Percentiles rank a stretch among this genome's conserved stretches.
Evolutionary conservation across 2,113 vertebrate species (phyloP).

Genomic region (Dicaeum eximium): DNA sequence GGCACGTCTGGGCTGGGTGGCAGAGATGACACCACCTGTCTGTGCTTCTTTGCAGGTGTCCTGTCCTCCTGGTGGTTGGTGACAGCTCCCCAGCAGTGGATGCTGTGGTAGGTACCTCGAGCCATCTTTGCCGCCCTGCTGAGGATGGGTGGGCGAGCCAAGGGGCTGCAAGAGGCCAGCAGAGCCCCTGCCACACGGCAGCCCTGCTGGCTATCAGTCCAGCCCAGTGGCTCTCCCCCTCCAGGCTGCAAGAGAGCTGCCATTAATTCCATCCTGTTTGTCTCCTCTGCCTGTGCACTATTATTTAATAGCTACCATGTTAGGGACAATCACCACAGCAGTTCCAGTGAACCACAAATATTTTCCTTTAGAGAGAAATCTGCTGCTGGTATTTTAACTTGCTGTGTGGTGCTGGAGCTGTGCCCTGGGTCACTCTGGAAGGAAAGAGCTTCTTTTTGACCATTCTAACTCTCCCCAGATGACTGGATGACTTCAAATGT

Average conservation of each 20-base stretch:
- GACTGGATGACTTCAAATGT: constrained; percentile 44
- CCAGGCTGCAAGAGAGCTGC: not conserved
- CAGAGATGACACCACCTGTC: not conserved
- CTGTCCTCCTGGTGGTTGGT: constrained; percentile 85
- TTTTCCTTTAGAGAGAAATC: constrained; percentile 34
- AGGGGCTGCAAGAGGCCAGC: not conserved
- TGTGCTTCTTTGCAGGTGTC: constrained; percentile 75
- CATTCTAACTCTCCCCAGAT: constrained; percentile 8
- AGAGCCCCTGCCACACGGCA: not conserved
- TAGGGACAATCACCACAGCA: constrained; percentile 31
- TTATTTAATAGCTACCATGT: not conserved
- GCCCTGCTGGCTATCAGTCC: not conserved
- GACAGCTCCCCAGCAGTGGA: constrained; percentile 90
- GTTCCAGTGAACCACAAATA: constrained; percentile 47
- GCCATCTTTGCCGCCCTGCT: accelerated
- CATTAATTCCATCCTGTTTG: not conserved
- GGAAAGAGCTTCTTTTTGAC: not conserved
- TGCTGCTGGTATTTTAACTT: constrained; percentile 25
- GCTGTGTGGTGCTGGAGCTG: constrained; percentile 33
- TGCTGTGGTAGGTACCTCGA: constrained; percentile 79
- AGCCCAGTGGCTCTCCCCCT: not conserved
- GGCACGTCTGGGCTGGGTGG: accelerated
- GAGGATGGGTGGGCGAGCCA: not conserved
- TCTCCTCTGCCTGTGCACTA: not conserved
- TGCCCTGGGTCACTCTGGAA: constrained; percentile 35